A percentile compares a stretch with the other conserved stretches of the same genome.
phyloP scores from a whole-genome alignment of 35 echinoderm and acorn worm genomes.

The Apostichopus californicus region DNA sequence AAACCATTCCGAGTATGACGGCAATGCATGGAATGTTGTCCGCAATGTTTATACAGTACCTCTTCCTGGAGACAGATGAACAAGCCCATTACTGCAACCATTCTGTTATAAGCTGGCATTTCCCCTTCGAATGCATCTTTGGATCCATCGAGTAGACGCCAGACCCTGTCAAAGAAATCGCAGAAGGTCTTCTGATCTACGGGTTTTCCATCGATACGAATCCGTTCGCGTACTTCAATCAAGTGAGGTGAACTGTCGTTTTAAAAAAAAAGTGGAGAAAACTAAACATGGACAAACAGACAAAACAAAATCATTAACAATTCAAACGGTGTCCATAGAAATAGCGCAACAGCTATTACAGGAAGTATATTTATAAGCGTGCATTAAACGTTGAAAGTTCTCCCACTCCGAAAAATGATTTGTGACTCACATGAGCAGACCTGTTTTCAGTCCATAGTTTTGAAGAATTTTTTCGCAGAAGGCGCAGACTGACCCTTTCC shows the following conservation, averaged over 20 bases:
- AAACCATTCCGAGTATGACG: too few species aligned
- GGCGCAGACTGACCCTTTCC: conserved; percentile 71
- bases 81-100: conserved; percentile 47
- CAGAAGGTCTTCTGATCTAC: conserved; percentile 38
- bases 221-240: conserved; percentile 75
- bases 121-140: conserved; percentile 24
- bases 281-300: not conserved
- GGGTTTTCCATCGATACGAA: conserved; percentile 62
- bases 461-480: conserved; percentile 62
- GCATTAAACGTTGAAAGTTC: too few species aligned
- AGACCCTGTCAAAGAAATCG: conserved; percentile 30
- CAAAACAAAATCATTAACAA: too few species aligned
- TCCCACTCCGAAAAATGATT: too few species aligned
- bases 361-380: too few species aligned
- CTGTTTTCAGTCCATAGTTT: conserved; percentile 67
- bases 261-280: not conserved
- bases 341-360: too few species aligned
- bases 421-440: conserved; percentile 54
- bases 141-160: conserved; percentile 17
- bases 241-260: conserved; percentile 67
- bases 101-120: conserved; percentile 54
- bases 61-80: conserved; percentile 70
- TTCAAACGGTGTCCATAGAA: too few species aligned
- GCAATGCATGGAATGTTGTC: too few species aligned
- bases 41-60: not conserved